Base-by-base conservation (phyloP, 2,888 invertebrate species). In the Neoascia interrupta region DNA sequence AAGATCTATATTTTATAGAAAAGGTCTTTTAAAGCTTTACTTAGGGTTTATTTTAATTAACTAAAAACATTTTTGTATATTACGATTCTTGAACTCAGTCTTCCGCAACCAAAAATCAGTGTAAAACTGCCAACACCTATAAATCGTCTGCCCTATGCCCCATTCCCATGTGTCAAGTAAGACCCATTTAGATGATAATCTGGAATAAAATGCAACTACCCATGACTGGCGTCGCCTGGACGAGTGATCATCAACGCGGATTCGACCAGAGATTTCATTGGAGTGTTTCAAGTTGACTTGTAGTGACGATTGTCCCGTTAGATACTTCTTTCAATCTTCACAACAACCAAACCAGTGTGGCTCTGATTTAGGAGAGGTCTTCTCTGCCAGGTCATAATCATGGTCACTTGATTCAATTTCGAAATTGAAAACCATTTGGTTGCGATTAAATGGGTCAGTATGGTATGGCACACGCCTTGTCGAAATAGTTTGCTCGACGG, bases 391-490 rank as follows among this genome's bases (percentile, higher is more conserved):
- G 72, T 72, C 70, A 61, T 31, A 72, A 16, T 47, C 54, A 54
- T 64, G 73, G 73, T 64, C 73, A 73, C 66, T 73, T 58, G 73
- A 73, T 58, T 73, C 56, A 66, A 66, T 66, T 66, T 56, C 51
- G 58, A 66, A 66, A 43, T 66, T 63, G 53, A 72, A 56, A 28
- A 34, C 43, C 39, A 63, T 56, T 72, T 61, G 13, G 39, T 72
- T 16, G 18, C n/a, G 0, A n/a, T 23, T 23, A 10, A 63, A 56
- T 72, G 56, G 72, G 72, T 72, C 63, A 72, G 72, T 72, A 34
- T 45, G 28, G 19, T 47, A 16, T n/a, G 43, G 58, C 49, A 34
- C 13, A 69, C 58, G 69, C 58, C 69, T 69, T 8, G 28, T 39
- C 28, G 18, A 47, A 47, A 15, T 34, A 11, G 3, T 13, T 28